phyloP scores from a whole-genome alignment of 2,888 invertebrate genomes.

The Ormia ochracea region DNA sequence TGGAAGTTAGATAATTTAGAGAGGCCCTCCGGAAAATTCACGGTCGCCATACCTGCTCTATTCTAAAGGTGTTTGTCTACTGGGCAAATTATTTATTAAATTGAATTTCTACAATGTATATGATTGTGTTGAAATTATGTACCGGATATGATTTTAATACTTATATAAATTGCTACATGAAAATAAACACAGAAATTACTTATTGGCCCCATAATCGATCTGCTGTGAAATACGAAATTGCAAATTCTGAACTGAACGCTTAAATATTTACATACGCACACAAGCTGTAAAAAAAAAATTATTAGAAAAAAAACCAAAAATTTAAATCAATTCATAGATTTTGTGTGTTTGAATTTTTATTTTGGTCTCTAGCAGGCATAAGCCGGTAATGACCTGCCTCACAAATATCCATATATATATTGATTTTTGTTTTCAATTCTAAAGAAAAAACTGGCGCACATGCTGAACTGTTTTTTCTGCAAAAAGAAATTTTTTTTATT shows the following conservation, averaged over 20 bases:
- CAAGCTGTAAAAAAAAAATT: background rate
- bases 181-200: background rate
- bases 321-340: no score
- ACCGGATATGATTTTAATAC: background rate
- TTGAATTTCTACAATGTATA: background rate
- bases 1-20: no score
- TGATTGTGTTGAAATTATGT: background rate
- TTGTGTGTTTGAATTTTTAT: no score
- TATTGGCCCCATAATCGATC: background rate
- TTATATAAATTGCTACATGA: background rate
- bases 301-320: background rate
- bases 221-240: background rate
- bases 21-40: no score
- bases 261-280: constrained; percentile 22
- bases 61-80: background rate
- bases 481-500: background rate
- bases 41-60: no score
- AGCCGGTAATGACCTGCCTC: constrained; percentile 46
- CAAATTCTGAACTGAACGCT: background rate
- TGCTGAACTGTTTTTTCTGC: constrained; percentile 8
- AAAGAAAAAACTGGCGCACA: background rate
- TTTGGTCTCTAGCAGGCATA: no score
- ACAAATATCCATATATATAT: constrained; percentile 51
- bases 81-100: background rate
- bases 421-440: constrained; percentile 1